A percentile compares a stretch with the other conserved stretches of the same genome.
These are phyloP conservation scores for Didymodactylos carnosus DNA, from an alignment of 2,888 invertebrate genomes.

Conservation along the genomic window DNA sequence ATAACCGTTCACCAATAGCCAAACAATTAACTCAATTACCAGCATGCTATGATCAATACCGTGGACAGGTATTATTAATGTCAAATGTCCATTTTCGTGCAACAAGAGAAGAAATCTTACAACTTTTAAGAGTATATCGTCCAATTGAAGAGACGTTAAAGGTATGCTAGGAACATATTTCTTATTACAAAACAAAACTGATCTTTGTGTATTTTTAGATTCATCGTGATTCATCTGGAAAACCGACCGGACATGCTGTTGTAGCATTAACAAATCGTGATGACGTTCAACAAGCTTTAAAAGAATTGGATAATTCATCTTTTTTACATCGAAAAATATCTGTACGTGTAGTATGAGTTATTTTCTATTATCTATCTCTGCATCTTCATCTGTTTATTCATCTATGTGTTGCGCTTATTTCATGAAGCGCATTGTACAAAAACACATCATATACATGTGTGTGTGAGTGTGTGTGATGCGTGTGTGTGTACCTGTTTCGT, in stretches of 20 bases:
- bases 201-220: too few relatives aligned
- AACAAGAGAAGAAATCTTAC: constrained; percentile 62
- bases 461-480: too few relatives aligned
- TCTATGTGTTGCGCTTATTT: too few relatives aligned
- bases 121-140: constrained; percentile 60
- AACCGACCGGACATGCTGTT: constrained; percentile 69
- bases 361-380: neutral
- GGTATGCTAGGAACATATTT: too few relatives aligned
- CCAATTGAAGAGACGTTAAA: constrained; percentile 30
- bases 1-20: neutral
- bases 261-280: constrained; percentile 58
- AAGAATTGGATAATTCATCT: neutral
- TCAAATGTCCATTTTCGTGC: constrained; percentile 68
- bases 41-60: constrained; percentile 1
- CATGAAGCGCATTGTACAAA: too few relatives aligned
- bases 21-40: constrained; percentile 9
- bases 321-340: neutral
- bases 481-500: too few relatives aligned
- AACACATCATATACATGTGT: too few relatives aligned
- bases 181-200: too few relatives aligned
- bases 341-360: neutral
- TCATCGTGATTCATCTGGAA: constrained; percentile 25
- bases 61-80: constrained; percentile 3
- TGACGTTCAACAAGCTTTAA: constrained; percentile 55
- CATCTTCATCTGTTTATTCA: too few relatives aligned